These are phyloP conservation scores for Amitus sp. DNA, from an alignment of 2,888 invertebrate genomes.

Conservation along the genomic window DNA sequence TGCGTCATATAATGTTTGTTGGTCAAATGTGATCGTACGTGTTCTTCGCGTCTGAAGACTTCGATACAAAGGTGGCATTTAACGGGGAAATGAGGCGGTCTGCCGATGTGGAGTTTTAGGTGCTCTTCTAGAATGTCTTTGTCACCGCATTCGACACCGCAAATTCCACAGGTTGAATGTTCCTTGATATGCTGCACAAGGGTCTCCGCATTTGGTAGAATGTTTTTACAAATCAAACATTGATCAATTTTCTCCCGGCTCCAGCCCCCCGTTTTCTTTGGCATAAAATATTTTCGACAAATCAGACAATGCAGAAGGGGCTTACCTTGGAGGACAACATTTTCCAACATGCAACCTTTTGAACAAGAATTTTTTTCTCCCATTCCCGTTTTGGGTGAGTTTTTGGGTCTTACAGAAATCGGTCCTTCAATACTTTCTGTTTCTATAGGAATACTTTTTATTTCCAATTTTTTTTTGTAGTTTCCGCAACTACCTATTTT, in stretches of 20 bases:
- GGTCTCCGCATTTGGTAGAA: conserved; percentile 39
- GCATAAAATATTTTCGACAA: conserved; percentile 41
- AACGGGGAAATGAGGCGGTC: conserved; percentile 48
- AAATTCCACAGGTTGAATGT: conserved; percentile 55
- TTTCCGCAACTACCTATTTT: not conserved
- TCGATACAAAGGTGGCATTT: conserved; percentile 54
- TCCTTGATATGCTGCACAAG: conserved; percentile 48
- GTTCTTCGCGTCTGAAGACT: conserved; percentile 48
- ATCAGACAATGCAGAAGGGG: conserved; percentile 16
- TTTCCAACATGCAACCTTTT: conserved; percentile 26
- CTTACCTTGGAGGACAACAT: conserved; percentile 11
- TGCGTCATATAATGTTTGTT: conserved; percentile 24
- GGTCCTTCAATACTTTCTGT: not conserved
- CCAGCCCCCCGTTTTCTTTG: conserved; percentile 15
- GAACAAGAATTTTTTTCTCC: conserved; percentile 5
- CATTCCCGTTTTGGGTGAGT: too few species aligned
- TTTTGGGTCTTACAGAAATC: too few species aligned
- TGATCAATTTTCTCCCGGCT: conserved; percentile 26
- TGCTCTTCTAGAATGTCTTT: conserved; percentile 23
- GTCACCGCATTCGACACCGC: conserved; percentile 26
- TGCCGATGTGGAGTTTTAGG: conserved; percentile 47
- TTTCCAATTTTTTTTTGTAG: not conserved
- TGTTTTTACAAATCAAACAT: conserved; percentile 48
- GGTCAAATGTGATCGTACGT: conserved; percentile 45
- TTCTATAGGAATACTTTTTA: not conserved